Evolutionary conservation across 2,797 vertebrate species (phyloP).

Genomic region (Pangasius mekongensis): DNA sequence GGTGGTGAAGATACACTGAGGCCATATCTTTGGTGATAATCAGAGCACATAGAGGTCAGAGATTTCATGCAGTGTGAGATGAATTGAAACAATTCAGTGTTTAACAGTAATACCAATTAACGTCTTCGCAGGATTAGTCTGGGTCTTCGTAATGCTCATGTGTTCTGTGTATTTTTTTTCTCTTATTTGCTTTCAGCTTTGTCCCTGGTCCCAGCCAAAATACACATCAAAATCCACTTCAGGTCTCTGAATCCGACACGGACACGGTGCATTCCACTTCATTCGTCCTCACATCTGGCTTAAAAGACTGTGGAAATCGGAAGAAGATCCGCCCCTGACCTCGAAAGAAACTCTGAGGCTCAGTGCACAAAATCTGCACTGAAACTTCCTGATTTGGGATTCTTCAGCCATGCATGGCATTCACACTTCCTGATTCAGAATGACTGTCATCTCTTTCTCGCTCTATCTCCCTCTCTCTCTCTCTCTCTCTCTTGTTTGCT

Average conservation of each 20-base stretch:
- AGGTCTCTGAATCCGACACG: conserved; percentile 29
- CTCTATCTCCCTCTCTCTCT: background rate
- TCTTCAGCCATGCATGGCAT: background rate
- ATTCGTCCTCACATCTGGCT: conserved; percentile 35
- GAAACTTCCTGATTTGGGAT: background rate
- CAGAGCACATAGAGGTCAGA: conserved; percentile 14
- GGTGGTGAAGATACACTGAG: background rate
- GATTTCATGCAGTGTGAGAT: background rate
- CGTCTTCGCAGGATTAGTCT: background rate
- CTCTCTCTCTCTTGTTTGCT: background rate
- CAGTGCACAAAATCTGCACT: background rate
- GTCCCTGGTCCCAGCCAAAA: conserved; percentile 6
- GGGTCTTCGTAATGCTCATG: background rate
- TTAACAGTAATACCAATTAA: background rate
- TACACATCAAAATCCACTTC: conserved; percentile 34
- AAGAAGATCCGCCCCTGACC: conserved; percentile 17
- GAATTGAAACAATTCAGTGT: background rate
- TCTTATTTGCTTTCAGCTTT: background rate
- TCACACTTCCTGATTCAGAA: background rate
- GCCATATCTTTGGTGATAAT: background rate
- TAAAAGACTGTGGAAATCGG: conserved; percentile 33
- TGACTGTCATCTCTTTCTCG: background rate
- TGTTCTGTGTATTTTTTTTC: background rate
- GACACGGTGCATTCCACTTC: conserved; percentile 23
- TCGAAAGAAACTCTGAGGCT: conserved; percentile 26